Conservation (phyloP, 2,113 vertebrate species). For the Alosa alosa region DNA sequence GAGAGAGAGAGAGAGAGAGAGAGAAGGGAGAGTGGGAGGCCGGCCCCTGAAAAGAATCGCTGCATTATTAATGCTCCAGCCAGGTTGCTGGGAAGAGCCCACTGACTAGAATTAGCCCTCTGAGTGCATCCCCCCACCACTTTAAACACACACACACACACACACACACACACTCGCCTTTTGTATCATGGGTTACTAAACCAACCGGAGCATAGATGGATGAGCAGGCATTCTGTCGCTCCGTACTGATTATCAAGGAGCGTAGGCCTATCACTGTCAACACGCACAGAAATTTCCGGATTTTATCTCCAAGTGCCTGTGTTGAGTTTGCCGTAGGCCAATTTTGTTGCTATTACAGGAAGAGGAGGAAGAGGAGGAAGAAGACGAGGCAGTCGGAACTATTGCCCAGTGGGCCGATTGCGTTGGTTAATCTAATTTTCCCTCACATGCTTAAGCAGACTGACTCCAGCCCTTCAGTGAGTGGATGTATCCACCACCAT, state of each 20-base stretch:
- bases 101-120: conserved; percentile 58
- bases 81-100: conserved; percentile 75
- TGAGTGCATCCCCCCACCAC: background rate
- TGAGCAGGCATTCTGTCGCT: background rate
- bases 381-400: conserved; percentile 13
- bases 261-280: background rate
- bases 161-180: background rate
- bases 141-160: background rate
- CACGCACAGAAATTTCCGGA: background rate
- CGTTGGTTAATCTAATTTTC: conserved; percentile 45
- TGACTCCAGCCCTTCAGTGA: conserved; percentile 41
- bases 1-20: conserved; percentile 42
- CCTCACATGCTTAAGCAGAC: conserved; percentile 31
- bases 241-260: background rate
- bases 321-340: background rate
- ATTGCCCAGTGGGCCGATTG: conserved; percentile 35
- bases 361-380: conserved; percentile 1
- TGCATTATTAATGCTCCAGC: conserved; percentile 86
- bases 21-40: background rate
- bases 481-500: conserved; percentile 42
- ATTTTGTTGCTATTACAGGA: background rate
- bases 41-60: conserved; percentile 49
- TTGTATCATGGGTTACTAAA: conserved; percentile 14
- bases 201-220: background rate
- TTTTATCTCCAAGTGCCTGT: background rate